Evolutionary conservation across 1,140 invertebrate genomes (phyloP).

Genomic region (Carcinoscorpius rotundicauda): DNA sequence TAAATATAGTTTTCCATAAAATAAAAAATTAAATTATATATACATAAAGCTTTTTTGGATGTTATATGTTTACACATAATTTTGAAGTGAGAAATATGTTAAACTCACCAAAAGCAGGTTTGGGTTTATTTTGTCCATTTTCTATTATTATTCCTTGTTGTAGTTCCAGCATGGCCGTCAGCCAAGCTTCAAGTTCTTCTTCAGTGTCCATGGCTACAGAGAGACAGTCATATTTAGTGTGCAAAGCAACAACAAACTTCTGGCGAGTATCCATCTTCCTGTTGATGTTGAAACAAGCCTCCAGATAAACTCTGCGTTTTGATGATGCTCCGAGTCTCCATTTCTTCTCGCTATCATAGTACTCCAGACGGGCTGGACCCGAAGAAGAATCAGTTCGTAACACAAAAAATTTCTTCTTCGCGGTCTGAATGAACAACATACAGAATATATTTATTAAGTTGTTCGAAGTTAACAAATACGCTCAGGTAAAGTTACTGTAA

Average conservation of each 20-base stretch:
- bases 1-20: no score
- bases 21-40: no score
- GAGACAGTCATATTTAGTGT: constrained; percentile 76
- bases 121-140: background rate
- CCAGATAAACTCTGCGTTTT: constrained; percentile 61
- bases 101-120: background rate
- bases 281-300: constrained; percentile 77
- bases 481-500: no score
- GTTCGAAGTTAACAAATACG: no score
- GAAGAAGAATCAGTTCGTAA: constrained; percentile 48
- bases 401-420: constrained; percentile 78
- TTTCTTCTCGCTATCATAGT: constrained; percentile 85
- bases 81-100: background rate
- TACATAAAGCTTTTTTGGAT: no score
- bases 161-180: constrained; percentile 55
- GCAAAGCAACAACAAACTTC: constrained; percentile 70
- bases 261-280: constrained; percentile 60
- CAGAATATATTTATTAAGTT: no score
- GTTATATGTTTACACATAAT: no score
- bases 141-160: constrained; percentile 33
- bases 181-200: constrained; percentile 66
- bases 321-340: constrained; percentile 42
- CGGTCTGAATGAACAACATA: constrained; percentile 42
- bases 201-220: constrained; percentile 65
- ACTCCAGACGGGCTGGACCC: constrained; percentile 67